phyloP scores from a whole-genome alignment of 2,888 invertebrate genomes.

The Masnerella sp. region DNA sequence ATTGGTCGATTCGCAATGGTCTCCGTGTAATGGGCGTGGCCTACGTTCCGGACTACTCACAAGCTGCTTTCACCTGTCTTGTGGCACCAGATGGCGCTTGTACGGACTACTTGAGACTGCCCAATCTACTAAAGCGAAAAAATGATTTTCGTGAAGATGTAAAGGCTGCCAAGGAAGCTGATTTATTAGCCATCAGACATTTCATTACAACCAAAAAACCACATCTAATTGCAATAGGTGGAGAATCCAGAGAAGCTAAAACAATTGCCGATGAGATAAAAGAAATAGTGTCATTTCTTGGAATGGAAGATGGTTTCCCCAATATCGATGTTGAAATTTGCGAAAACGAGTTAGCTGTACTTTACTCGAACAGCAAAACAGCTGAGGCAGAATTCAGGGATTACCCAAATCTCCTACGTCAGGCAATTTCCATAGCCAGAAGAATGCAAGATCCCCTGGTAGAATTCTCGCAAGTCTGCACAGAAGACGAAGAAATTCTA shows the following conservation, averaged over 20 bases:
- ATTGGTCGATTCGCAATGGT: conserved; percentile 81
- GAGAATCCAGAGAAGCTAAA: conserved; percentile 92
- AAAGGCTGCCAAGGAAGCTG: conserved; percentile 83
- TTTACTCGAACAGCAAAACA: conserved; percentile 94
- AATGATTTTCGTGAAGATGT: conserved; percentile 85
- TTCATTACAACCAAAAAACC: conserved; percentile 95
- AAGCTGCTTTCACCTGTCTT: conserved; percentile 92
- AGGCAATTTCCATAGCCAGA: conserved; percentile 95
- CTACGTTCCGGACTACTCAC: conserved; percentile 89
- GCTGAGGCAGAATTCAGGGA: conserved; percentile 93
- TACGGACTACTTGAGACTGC: conserved; percentile 92
- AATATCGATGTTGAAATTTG: conserved; percentile 92
- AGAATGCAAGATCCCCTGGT: conserved; percentile 96
- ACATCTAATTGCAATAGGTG: conserved; percentile 93
- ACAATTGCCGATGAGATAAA: conserved; percentile 88
- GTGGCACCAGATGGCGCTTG: conserved; percentile 94
- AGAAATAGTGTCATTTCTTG: conserved; percentile 85
- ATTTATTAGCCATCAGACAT: conserved; percentile 84
- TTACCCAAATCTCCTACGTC: conserved; percentile 92
- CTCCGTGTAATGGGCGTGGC: conserved; percentile 92
- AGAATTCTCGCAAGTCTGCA: conserved; percentile 97
- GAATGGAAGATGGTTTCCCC: conserved; percentile 92
- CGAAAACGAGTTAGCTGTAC: conserved; percentile 95
- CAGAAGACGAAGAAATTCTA: conserved; percentile 96
- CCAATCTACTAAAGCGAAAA: conserved; percentile 89